phyloP scores from a whole-genome alignment of 2,113 vertebrate species.

The Brachyhypopomus gauderio region DNA sequence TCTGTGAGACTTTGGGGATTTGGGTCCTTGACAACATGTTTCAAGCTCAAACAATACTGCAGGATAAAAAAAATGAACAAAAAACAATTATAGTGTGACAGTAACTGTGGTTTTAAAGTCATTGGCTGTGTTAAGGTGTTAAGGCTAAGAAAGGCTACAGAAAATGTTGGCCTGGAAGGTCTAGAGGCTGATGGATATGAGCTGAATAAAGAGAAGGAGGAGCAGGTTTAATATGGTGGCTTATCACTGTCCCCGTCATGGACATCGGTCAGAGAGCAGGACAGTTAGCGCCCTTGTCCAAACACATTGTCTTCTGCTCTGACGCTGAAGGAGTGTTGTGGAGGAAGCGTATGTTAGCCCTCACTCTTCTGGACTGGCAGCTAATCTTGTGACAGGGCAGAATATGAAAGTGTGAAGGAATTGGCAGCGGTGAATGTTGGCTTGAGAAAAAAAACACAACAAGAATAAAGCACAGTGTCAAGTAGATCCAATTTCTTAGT shows the following conservation, averaged over 20 bases:
- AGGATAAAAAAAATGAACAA: slow-evolving; percentile 14
- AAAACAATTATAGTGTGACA: not conserved
- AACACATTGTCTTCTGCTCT: not conserved
- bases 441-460: slow-evolving; percentile 9
- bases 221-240: not conserved
- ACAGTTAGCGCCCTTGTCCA: not conserved
- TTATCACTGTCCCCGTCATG: no score
- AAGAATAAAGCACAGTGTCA: slow-evolving; percentile 60
- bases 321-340: not conserved
- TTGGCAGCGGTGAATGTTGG: not conserved
- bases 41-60: slow-evolving; percentile 37
- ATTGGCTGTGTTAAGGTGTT: not conserved
- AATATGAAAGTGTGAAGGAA: not conserved
- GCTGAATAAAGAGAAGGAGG: not conserved
- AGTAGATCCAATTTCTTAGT: slow-evolving; percentile 48
- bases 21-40: slow-evolving; percentile 56
- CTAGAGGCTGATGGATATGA: not conserved
- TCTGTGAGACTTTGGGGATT: slow-evolving; percentile 54
- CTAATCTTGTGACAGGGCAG: not conserved
- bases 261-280: no score
- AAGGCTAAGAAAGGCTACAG: not conserved
- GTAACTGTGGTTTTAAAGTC: no score
- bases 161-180: not conserved
- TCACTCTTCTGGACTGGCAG: not conserved
- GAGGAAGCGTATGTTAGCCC: not conserved